phyloP scores from a whole-genome alignment of 2,888 invertebrate genomes.

The Quadroppia sp. region DNA sequence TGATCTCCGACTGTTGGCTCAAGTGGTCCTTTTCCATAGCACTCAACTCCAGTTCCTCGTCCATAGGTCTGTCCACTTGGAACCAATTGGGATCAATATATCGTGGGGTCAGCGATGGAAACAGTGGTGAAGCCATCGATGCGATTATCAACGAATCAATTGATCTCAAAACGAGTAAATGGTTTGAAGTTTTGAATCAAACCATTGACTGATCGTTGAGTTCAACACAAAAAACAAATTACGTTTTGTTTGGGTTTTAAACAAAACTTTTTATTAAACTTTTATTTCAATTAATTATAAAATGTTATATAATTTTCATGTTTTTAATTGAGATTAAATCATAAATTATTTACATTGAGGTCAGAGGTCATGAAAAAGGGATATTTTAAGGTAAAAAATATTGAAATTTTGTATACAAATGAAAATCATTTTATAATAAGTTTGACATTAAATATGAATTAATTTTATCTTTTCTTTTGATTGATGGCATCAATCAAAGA shows the following conservation, averaged over 20 bases:
- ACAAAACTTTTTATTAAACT: too few species aligned
- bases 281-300: too few species aligned
- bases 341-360: too few species aligned
- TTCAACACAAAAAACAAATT: not conserved
- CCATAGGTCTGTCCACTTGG: conserved; percentile 40
- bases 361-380: not conserved
- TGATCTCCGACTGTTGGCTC: conserved; percentile 35
- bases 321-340: too few species aligned
- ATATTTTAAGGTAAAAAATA: not conserved
- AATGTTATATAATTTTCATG: too few species aligned
- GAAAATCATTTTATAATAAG: too few species aligned
- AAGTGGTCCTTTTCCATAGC: conserved; percentile 41
- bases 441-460: too few species aligned
- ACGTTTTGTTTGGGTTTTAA: not conserved
- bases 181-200: too few species aligned
- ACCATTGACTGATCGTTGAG: not conserved
- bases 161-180: not conserved
- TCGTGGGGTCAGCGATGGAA: conserved; percentile 43
- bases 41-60: conserved; percentile 42
- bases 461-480: too few species aligned
- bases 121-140: conserved; percentile 42
- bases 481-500: too few species aligned
- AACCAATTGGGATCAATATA: conserved; percentile 44
- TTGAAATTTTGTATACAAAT: too few species aligned
- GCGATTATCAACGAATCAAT: not conserved